phyloP scores from a whole-genome alignment of 2,888 invertebrate species.

The Busseola fusca region DNA sequence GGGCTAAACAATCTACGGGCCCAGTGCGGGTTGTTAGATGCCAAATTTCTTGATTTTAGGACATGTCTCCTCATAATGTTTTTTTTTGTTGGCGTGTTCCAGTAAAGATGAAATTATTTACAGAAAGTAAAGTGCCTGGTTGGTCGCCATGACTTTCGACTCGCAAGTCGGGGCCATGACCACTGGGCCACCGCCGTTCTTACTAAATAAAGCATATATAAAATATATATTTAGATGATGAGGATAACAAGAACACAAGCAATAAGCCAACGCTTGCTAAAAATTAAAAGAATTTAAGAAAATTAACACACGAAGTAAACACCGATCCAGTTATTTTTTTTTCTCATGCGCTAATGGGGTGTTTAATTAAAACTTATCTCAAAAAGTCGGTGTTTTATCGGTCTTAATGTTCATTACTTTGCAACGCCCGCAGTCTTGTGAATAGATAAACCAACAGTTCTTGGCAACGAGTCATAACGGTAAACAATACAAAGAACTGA shows the following conservation, averaged over 20 bases:
- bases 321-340: neutral
- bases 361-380: conserved; percentile 20
- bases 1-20: too few species aligned
- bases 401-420: conserved; percentile 4
- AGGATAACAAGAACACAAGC: neutral
- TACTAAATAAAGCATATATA: too few species aligned
- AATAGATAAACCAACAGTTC: conserved; percentile 32
- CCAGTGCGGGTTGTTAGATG: too few species aligned
- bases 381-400: conserved; percentile 16
- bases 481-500: conserved; percentile 13
- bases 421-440: conserved; percentile 5
- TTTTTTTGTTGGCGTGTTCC: too few species aligned
- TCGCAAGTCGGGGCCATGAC: too few species aligned
- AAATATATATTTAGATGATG: too few species aligned
- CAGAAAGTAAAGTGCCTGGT: too few species aligned
- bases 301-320: conserved; percentile 3
- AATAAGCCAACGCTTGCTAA: neutral
- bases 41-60: too few species aligned
- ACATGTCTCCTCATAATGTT: too few species aligned
- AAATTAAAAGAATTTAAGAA: neutral
- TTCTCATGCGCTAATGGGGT: conserved; percentile 8
- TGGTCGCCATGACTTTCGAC: too few species aligned
- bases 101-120: too few species aligned
- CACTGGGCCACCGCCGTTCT: too few species aligned
- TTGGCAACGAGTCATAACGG: conserved; percentile 4